Conservation (phyloP, 1,140 invertebrate species). For the Trypoxylus dichotomus region DNA sequence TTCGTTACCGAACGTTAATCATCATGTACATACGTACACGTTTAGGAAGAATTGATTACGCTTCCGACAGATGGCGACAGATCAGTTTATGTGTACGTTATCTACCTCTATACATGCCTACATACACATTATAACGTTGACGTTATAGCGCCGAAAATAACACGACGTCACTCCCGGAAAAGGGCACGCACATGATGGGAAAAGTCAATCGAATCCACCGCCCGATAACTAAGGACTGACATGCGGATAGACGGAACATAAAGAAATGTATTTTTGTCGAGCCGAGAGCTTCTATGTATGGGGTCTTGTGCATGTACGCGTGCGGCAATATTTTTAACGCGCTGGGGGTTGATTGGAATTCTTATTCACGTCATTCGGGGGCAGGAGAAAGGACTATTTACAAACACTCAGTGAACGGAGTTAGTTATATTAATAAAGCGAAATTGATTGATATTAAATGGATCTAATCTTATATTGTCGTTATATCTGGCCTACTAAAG, state of each 20-base stretch:
- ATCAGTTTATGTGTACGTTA: neutral
- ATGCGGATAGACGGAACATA: neutral
- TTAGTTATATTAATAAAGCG: neutral
- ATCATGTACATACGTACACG: too few relatives aligned
- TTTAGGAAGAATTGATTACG: neutral
- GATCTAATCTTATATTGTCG: neutral
- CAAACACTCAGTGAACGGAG: neutral
- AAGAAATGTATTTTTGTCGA: neutral
- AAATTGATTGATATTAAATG: neutral
- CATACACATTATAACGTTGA: neutral
- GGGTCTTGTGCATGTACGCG: neutral
- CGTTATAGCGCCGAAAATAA: neutral
- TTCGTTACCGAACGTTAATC: too few relatives aligned
- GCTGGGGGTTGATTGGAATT: neutral
- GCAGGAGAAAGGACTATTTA: too few relatives aligned
- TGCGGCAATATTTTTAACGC: neutral
- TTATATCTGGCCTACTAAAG: too few relatives aligned
- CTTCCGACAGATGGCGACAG: neutral
- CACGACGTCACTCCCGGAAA: neutral
- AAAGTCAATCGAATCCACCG: neutral
- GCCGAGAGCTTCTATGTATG: neutral
- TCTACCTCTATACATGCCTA: neutral
- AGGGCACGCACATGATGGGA: neutral
- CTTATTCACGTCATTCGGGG: neutral
- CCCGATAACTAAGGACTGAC: neutral